Base-by-base conservation (phyloP, 2,888 invertebrate genomes). In the Zygaena filipendulae region DNA sequence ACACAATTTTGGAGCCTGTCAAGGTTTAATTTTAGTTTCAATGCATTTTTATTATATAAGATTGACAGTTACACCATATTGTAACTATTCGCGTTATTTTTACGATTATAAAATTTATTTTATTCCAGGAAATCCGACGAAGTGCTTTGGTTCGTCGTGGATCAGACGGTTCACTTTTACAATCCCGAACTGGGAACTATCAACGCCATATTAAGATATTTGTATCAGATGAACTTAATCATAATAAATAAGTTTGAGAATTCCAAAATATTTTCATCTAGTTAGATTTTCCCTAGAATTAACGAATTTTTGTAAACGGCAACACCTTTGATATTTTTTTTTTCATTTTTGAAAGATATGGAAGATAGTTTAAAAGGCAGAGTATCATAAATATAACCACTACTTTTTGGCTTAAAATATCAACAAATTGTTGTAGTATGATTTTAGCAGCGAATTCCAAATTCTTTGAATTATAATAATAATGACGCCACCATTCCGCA, bases 121-220 rank as follows among this genome's bases (percentile, higher is more conserved):
- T n/a, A 35, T 60, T 56, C 13, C 47, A 77, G 77, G 75, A 74
- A 49, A 47, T 71, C 22, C 61, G 56, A 14, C 62, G 66, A 11
- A 70, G 72, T 21, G 59, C 70, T 6, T 52, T 79, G 27, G 57
- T 77, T 22, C 67, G 79, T 11, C 61, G 79, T 21, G 67, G 68
- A 29, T 79, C 79, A 22, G 79, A 79, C 44, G 79, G 79, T 3
- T 71, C 74, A 2, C 46, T 79, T 32, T 35, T 71, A n/a, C 66
- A 66, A 39, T 53, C 64, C 23, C 58, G 63, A 13, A 56, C 45
- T 38, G 50, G 49, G 22, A 49, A 44, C 36, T 44, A 51, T 11
- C 56, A 70, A 47, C 52, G 66, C 14, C 74, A 68, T 38, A 77
- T 79, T 2, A 75, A 70, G 59, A 79, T 79, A 41, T 62, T 63